Percentiles rank a stretch among this genome's conserved stretches.
These are phyloP conservation scores for Acarapis woodi DNA, from an alignment of 1,140 invertebrate genomes.

Conservation along the genomic window DNA sequence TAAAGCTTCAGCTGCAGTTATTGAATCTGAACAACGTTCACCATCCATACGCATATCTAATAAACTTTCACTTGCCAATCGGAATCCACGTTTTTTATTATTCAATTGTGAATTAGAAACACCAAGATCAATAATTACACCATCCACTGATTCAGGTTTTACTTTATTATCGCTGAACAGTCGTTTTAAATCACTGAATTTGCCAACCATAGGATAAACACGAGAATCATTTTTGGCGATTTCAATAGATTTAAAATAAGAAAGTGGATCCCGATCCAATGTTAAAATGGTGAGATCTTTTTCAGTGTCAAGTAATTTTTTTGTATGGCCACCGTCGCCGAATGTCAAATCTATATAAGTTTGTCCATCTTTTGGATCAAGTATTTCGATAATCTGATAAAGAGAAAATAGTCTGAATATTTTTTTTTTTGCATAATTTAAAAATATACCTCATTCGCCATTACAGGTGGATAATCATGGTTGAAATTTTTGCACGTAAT, in stretches of 20 bases:
- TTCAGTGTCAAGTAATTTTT: slow-evolving; percentile 25
- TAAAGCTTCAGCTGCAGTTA: slow-evolving; percentile 58
- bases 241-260: slow-evolving; percentile 29
- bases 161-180: slow-evolving; percentile 30
- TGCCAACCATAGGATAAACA: slow-evolving; percentile 43
- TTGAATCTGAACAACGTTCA: slow-evolving; percentile 24
- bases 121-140: slow-evolving; percentile 73
- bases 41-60: slow-evolving; percentile 90
- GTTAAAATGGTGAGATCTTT: slow-evolving; percentile 32
- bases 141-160: slow-evolving; percentile 36
- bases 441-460: no score
- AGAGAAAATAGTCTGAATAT: no score
- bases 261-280: slow-evolving; percentile 59
- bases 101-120: slow-evolving; percentile 87
- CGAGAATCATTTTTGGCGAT: slow-evolving; percentile 14
- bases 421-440: no score
- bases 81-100: slow-evolving; percentile 45
- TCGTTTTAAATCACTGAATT: slow-evolving; percentile 50
- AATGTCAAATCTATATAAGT: slow-evolving; percentile 64
- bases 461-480: no score
- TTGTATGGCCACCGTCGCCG: slow-evolving; percentile 63
- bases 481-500: no score
- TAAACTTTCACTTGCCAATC: slow-evolving; percentile 45
- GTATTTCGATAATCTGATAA: slow-evolving; percentile 5
- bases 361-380: slow-evolving; percentile 16